Conservation (phyloP, 2,797 vertebrate genomes). For the Aerospiza tachiro region DNA sequence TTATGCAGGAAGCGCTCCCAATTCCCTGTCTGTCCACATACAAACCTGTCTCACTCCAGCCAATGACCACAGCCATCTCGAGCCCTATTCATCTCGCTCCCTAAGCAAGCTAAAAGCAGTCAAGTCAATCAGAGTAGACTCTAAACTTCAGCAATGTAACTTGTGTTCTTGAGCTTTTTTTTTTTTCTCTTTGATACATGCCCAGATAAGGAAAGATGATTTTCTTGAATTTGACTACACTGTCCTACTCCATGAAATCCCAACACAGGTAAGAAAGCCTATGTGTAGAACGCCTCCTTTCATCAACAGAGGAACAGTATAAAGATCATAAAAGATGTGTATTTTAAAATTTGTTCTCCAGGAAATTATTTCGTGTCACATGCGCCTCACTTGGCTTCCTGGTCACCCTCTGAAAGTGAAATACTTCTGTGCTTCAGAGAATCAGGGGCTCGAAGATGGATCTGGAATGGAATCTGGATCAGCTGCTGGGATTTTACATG, state of each 20-base stretch:
- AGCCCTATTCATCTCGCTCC: not conserved
- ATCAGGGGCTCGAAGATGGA: not conserved
- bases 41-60: not conserved
- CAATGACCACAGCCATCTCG: rapidly evolving
- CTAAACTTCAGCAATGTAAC: not conserved
- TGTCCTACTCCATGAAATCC: constrained; percentile 64
- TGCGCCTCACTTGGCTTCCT: constrained; percentile 71
- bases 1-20: not conserved
- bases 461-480: constrained; percentile 68
- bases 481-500: not conserved
- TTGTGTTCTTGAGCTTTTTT: not conserved
- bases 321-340: not conserved
- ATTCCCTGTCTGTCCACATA: not conserved
- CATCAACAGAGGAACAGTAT: not conserved
- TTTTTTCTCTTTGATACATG: not conserved
- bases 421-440: constrained; percentile 50
- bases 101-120: not conserved
- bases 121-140: not conserved
- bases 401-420: constrained; percentile 59
- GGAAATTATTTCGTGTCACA: constrained; percentile 69
- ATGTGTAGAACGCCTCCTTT: rapidly evolving
- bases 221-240: constrained; percentile 69
- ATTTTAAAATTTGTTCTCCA: constrained; percentile 1
- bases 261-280: constrained; percentile 70
- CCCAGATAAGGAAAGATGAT: constrained; percentile 60